Evolutionary conservation across 2,888 invertebrate genomes (phyloP), one percentile per base, ranked within the genome.

Genomic region (Epicampocera succincta): DNA sequence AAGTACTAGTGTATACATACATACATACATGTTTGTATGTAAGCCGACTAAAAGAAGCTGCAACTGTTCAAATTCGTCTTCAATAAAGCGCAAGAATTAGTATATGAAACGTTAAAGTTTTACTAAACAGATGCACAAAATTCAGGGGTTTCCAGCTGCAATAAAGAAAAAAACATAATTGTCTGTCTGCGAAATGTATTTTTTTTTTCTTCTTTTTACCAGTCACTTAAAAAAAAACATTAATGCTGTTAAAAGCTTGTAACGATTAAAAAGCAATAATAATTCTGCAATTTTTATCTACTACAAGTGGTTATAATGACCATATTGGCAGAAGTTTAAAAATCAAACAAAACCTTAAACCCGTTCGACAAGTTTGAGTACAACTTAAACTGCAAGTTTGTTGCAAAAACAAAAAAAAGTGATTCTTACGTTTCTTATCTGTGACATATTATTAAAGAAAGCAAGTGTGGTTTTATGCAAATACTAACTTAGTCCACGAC

Each of bases 211-310:
- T 33, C 8, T 33, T 9, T 6, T 3, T 15, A 29, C 21, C 11
- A 17, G 17, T 0, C 25, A 13, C n/a, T 21, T 38, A n/a, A 54
- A 17, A 50, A 19, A 46, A 46, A 9, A n/a, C 21, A 74, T 66
- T 48, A 12, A 48, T 15, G 9, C 40, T 6, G n/a, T 75, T 66
- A 19, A 66, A 66, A 50, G 52, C 75, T 60, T 68, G 75, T 76
- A 61, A 44, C 68, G 56, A 61, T 54, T 61, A 68, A 61, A 52
- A 25, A 44, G 9, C 21, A 44, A 54, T 61, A 61, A 44, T 44
- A 68, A 52, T 60, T 61, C 33, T 76, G 13, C 40, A 29, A 19
- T 29, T 52, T 52, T 60, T 76, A 76, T 76, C 60, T 52, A 44
- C 52, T 38, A 33, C 15, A 68, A 68, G 15, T 60, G 56, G 19